Base-by-base conservation (phyloP, 2,888 invertebrate species). In the Aporophyla nigra region DNA sequence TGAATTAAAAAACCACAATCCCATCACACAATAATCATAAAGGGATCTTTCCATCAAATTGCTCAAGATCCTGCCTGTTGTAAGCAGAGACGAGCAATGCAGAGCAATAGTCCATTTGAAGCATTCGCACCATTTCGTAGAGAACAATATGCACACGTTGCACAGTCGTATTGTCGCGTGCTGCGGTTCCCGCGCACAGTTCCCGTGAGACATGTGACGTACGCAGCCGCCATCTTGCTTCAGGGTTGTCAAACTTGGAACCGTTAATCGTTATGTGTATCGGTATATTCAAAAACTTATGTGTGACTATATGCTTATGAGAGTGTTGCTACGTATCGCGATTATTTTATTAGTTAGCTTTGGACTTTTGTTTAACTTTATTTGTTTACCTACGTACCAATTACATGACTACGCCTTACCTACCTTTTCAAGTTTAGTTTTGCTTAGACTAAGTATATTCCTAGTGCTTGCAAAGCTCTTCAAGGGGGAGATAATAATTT, bases 121-220 rank as follows among this genome's bases (percentile, higher is more conserved):
- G 78, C 51, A 71, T 88, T 89, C 90, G 89, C 87, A 88, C 84
- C 87, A 85, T 89, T 88, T 85, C 63, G 77, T 27, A 16, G 65
- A 78, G 86, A 90, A 92, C 92, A 92, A 92, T 91, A 84, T 84
- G 80, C 71, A 54, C 46, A 59, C 80, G 86, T 91, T 89, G 89
- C 91, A 86, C 88, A 87, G 74, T 58, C 80, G 82, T 86, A 89
- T 89, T 91, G 91, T 89, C 77, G 71, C 67, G 87, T 88, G 89
- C 87, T 43, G 71, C 46, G 51, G 70, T 81, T 82, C 87, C 83
- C 84, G 86, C 86, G 88, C 83, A 85, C 80, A 51, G 68, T 85
- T 85, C 83, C 88, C 91, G 85, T 86, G 90, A 85, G 87, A 88
- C 83, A 69, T 51, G 40, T 83, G 82, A 83, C 82, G 78, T 72